These are phyloP conservation scores for Hydra vulgaris DNA, from an alignment of 30 jellyfish, hydroid and myxozoan species.

Conservation along the genomic window DNA sequence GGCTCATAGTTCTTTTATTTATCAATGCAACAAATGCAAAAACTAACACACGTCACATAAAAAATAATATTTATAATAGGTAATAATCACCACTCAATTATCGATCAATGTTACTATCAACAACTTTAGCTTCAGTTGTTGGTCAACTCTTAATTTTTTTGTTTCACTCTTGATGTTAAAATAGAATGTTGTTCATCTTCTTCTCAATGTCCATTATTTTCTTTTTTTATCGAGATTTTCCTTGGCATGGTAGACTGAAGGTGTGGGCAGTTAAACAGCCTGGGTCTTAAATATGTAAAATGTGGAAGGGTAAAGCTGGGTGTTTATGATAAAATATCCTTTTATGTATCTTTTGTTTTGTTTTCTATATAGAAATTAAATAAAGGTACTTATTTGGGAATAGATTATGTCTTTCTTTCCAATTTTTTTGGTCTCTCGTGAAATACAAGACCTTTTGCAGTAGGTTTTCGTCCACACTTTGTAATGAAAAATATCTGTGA, in stretches of 20 bases:
- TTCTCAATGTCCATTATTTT: no score
- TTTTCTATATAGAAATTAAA: not conserved
- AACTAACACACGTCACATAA: not conserved
- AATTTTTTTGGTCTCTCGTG: not conserved
- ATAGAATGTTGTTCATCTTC: no score
- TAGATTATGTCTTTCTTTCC: not conserved
- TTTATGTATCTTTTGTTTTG: not conserved
- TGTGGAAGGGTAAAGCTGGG: not conserved
- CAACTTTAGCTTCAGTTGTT: not conserved
- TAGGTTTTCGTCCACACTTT: not conserved
- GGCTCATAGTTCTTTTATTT: not conserved
- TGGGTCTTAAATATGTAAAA: not conserved
- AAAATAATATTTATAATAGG: not conserved
- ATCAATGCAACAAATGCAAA: not conserved
- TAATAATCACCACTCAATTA: not conserved
- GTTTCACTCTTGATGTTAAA: not conserved
- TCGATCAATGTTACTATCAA: not conserved
- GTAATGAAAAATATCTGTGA: not conserved
- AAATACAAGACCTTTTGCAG: not conserved
- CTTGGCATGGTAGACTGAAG: not conserved
- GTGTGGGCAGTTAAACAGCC: not conserved
- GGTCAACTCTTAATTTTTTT: not conserved
- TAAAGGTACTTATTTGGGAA: not conserved
- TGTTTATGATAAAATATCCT: not conserved
- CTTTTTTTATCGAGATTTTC: no score